These are phyloP conservation scores for Lutjanus erythropterus DNA, from an alignment of 2,113 vertebrate species.

Conservation along the genomic window DNA sequence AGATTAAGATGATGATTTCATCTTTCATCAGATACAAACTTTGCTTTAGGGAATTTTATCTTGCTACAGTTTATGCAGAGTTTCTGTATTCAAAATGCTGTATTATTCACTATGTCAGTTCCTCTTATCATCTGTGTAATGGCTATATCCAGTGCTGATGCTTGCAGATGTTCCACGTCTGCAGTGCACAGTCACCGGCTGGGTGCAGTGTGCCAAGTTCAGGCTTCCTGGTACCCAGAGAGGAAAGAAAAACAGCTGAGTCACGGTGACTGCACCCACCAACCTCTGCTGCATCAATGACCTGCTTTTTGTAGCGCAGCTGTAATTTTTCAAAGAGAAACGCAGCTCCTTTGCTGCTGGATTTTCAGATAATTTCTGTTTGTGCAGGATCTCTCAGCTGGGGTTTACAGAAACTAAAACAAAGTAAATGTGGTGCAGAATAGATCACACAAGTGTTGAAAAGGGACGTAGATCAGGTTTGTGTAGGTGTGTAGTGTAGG, in stretches of 20 bases:
- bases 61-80: background rate
- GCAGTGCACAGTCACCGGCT: constrained; percentile 68
- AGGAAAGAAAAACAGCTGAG: constrained; percentile 68
- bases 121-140: background rate
- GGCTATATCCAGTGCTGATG: constrained; percentile 41
- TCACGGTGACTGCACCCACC: constrained; percentile 68
- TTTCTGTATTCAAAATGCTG: background rate
- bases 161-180: constrained; percentile 61
- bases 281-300: constrained; percentile 39
- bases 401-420: background rate
- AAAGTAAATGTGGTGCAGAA: background rate
- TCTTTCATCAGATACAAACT: background rate
- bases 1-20: background rate
- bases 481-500: constrained; percentile 30
- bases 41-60: background rate
- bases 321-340: constrained; percentile 13
- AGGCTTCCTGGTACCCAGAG: constrained; percentile 29
- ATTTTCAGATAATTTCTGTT: background rate
- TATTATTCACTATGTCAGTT: background rate
- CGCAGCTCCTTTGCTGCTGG: background rate
- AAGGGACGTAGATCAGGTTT: constrained; percentile 1
- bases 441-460: background rate
- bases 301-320: constrained; percentile 22
- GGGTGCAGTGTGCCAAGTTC: constrained; percentile 47
- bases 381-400: background rate